Evolutionary conservation across 2,797 vertebrate species (phyloP).

Genomic region (Coendou prehensilis): DNA sequence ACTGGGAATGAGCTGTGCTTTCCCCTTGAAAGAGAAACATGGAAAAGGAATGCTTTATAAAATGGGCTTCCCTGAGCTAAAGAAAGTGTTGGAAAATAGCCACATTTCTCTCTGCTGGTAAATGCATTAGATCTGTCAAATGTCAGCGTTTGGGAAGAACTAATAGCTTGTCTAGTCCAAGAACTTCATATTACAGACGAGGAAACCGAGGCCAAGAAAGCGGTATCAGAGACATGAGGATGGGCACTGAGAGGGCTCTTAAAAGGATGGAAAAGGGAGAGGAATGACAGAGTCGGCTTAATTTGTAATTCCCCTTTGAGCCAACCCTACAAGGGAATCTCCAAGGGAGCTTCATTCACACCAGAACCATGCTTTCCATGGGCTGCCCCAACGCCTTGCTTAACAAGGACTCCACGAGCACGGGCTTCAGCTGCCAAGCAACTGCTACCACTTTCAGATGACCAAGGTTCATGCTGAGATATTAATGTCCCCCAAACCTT

Average conservation of each 20-base stretch:
- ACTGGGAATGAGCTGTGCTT: slow-evolving; percentile 47
- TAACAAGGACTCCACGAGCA: not conserved
- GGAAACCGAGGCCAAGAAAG: slow-evolving; percentile 27
- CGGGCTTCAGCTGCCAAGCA: slow-evolving; percentile 25
- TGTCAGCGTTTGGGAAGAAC: slow-evolving; percentile 25
- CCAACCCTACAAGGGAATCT: not conserved
- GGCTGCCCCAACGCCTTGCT: not conserved
- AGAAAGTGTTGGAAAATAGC: slow-evolving; percentile 60
- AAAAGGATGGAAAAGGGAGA: slow-evolving; percentile 7
- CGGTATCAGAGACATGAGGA: not conserved
- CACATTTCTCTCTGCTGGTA: slow-evolving; percentile 43
- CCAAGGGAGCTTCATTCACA: not conserved
- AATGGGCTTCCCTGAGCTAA: slow-evolving; percentile 53
- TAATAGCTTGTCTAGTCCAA: slow-evolving; percentile 30
- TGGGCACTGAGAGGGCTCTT: not conserved
- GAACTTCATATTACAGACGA: slow-evolving; percentile 51
- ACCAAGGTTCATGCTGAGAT: slow-evolving; percentile 1
- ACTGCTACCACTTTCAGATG: not conserved
- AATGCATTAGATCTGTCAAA: slow-evolving; percentile 43
- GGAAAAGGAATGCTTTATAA: slow-evolving; percentile 54
- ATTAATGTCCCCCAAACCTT: not conserved
- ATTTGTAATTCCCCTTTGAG: slow-evolving; percentile 50
- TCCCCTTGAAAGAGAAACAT: slow-evolving; percentile 54
- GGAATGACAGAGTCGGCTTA: slow-evolving; percentile 45
- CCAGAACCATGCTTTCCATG: not conserved